These are phyloP conservation scores for Exephanes ischioxanthus DNA, from an alignment of 2,888 invertebrate species.

Conservation along the genomic window DNA sequence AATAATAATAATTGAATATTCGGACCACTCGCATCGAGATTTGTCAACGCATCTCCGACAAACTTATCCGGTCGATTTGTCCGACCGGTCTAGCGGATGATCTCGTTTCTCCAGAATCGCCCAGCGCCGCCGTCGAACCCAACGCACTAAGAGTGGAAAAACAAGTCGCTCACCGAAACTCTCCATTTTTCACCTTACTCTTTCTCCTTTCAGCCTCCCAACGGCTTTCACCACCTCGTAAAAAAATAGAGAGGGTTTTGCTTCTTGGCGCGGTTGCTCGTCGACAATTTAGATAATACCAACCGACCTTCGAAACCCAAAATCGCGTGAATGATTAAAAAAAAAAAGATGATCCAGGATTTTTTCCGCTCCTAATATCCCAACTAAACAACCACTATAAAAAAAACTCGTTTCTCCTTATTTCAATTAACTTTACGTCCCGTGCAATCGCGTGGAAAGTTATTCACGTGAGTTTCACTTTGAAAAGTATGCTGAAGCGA, in stretches of 20 bases:
- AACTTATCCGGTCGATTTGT: too few relatives aligned
- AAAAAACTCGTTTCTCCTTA: background rate
- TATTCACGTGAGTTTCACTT: slow-evolving; percentile 34
- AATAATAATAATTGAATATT: too few relatives aligned
- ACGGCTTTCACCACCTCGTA: slow-evolving; percentile 6
- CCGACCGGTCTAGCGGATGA: too few relatives aligned
- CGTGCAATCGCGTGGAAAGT: slow-evolving; percentile 5
- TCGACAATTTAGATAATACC: background rate
- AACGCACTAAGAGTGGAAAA: slow-evolving; percentile 1
- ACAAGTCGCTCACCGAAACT: slow-evolving; percentile 4
- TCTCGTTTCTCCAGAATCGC: background rate
- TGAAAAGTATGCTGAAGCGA: slow-evolving; percentile 44
- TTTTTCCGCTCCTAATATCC: background rate
- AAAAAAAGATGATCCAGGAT: background rate
- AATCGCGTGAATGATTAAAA: background rate
- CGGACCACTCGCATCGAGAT: too few relatives aligned
- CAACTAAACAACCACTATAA: background rate
- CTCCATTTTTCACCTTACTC: slow-evolving; percentile 7
- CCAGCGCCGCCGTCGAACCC: background rate
- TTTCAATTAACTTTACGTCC: background rate
- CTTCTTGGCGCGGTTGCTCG: background rate
- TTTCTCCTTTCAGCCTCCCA: background rate
- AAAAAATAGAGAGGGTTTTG: slow-evolving; percentile 7
- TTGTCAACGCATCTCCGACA: too few relatives aligned
- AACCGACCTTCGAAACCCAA: background rate